Evolutionary conservation across 2,888 invertebrate species (phyloP), one percentile per base, ranked within the genome.

Genomic region (Diachrysia chrysitis): DNA sequence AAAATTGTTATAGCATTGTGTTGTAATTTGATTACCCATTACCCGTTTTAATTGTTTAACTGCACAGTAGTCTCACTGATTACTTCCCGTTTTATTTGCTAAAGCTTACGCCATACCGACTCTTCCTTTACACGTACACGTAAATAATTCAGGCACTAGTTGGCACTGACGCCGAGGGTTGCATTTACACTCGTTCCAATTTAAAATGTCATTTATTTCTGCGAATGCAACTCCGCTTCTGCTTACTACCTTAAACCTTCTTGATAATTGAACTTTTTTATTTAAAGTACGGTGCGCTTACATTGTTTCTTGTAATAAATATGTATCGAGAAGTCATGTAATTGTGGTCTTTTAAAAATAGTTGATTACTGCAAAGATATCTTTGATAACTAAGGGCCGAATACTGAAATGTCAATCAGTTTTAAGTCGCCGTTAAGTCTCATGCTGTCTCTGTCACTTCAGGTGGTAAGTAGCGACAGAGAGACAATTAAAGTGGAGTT

Each of bases 141-240:
- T 84, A 77, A 80, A 84, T 84, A 79, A 83, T 84, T 78, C 84
- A 84, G 71, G 69, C 70, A 71, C 76, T 73, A 82, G 76, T 78
- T 83, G 74, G 71, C 71, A 74, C 69, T 71, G 78, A 79, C 75
- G 69, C 63, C 73, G 73, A 70, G 78, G 72, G 75, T 73, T 75
- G 81, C 86, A 83, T 83, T 85, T 84, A 85, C 84, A 74, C 85
- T 84, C 85, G 83, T 85, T 85, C 87, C 88, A 88, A 89, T 90
- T 89, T 90, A 87, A 89, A 90, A 89, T 90, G 85, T 88, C 86
- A 89, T 89, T 90, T 90, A 89, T 89, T 89, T 89, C 86, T 87
- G 82, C 85, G 83, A 87, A 84, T 85, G 83, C 82, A 84, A 79
- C 79, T 69, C 63, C 79, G 79, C 65, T 68, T 61, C 79, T 79